Evolutionary conservation across 2,888 invertebrate species (phyloP).

Genomic region (Cecidostiba fungosa): DNA sequence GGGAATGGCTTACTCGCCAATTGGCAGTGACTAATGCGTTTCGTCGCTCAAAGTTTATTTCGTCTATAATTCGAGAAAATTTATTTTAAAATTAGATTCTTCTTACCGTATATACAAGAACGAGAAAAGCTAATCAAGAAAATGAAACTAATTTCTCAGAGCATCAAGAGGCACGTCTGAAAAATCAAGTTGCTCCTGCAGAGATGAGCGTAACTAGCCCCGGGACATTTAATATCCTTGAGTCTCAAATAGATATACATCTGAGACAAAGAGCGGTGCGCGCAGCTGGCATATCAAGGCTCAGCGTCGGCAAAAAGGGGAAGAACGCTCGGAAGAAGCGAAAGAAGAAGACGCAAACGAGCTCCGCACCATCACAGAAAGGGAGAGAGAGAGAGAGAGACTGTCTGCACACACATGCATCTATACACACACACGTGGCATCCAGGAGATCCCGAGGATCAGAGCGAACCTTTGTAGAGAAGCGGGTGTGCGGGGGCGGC

Average conservation of each 20-base stretch:
- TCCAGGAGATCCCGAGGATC: conserved; percentile 64
- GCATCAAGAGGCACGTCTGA: not conserved
- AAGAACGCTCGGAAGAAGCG: conserved; percentile 28
- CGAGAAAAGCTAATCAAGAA: no score
- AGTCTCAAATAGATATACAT: conserved; percentile 17
- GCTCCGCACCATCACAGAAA: not conserved
- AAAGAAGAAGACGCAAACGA: conserved; percentile 51
- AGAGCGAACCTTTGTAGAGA: conserved; percentile 68
- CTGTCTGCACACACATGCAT: not conserved
- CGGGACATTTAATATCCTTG: conserved; percentile 40
- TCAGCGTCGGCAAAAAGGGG: not conserved
- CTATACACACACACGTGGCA: not conserved
- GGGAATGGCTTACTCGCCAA: not conserved
- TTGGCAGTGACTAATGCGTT: conserved; percentile 12
- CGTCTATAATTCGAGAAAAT: no score
- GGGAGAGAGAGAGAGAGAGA: conserved; percentile 42
- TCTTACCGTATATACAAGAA: no score
- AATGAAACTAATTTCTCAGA: no score
- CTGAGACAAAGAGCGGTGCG: conserved; percentile 29
- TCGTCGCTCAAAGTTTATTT: not conserved
- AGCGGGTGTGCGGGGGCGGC: conserved; percentile 58
- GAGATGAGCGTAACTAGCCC: not conserved
- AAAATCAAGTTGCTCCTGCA: not conserved
- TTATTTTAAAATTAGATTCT: no score
- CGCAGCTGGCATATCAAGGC: not conserved